Evolutionary conservation across 2,113 vertebrate species (phyloP).

Genomic region (Macrotis lagotis): DNA sequence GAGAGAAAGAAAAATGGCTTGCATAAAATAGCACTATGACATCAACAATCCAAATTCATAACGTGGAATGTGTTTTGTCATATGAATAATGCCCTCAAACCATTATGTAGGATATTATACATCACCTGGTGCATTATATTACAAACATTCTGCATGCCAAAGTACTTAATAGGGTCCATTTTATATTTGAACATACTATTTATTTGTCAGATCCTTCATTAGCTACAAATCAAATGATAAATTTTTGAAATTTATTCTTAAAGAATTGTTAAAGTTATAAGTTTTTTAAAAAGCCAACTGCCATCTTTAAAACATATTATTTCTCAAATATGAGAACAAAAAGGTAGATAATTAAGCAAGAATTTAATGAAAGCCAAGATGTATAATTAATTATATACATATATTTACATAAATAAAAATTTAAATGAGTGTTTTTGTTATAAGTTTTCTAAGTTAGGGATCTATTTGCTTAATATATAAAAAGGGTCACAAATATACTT

Average conservation of each 20-base stretch:
- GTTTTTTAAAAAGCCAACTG: neutral
- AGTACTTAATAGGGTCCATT: constrained; percentile 47
- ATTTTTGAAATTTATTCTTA: constrained; percentile 41
- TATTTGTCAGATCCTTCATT: neutral
- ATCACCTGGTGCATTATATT: constrained; percentile 55
- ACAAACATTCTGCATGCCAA: constrained; percentile 51
- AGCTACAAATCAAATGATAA: constrained; percentile 22
- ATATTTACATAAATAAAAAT: neutral
- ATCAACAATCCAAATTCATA: neutral
- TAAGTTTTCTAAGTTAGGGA: neutral
- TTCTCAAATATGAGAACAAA: neutral
- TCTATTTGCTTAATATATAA: neutral
- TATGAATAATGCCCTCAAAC: neutral
- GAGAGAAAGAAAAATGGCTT: neutral
- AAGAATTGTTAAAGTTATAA: neutral
- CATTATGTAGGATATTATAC: constrained; percentile 32
- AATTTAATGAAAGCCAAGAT: neutral
- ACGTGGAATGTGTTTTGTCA: constrained; percentile 46
- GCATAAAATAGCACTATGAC: neutral
- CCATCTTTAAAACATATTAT: neutral
- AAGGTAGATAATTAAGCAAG: neutral
- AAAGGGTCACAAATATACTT: neutral
- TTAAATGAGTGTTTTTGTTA: constrained; percentile 13
- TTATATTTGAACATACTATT: constrained; percentile 53
- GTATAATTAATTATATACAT: neutral